Base-by-base conservation (phyloP, 2,113 vertebrate species). In the Phylloscopus whistleri region DNA sequence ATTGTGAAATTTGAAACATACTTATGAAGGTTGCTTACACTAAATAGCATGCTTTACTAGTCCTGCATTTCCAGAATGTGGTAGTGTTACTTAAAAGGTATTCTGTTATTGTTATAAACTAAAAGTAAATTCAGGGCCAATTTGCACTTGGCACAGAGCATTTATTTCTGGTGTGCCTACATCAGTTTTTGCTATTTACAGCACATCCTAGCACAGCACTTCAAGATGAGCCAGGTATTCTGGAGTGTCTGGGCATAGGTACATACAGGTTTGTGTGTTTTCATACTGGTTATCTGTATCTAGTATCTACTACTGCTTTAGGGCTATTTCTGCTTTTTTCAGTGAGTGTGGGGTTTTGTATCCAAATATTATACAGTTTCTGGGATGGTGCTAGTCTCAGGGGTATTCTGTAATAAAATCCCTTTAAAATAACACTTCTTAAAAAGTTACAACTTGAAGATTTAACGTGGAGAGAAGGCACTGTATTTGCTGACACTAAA, bases 1-100 rank as follows among this genome's bases (percentile, higher is more conserved):
- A 63, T 69, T 81, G 24, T 93, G 86, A 96, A 70, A 84, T 87
- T 95, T 87, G 62, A 91, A 95, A 85, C 73, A 33, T 66, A 16
- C 2, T 37, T 72, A 41, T 0, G 23, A 55, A 83, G 11, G 1
- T 87, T 95, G 86, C 89, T 87, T 92, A 55, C 3, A 31, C 73
- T 89, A 94, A 63, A 83, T 17, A 13, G 9, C 2, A 6, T 51
- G 16, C 27, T 56, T 87, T 87, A 60, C 37, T 92, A 41, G 41
- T 55, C 41, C 41, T 94, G 13, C 19, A 60, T 80, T 63, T 94
- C 81, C 81, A 44, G 39, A 70, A 55, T 63, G 21, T 44, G 24
- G n/a, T 63, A 35, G 2, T 30, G 6, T 66, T 83, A 39, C n/a
- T 69, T 66, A 26, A 73, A 77, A 59, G 4, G 4, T 76, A 35